Evolutionary conservation across 2,797 vertebrate species (phyloP).

Genomic region (Borostomias antarcticus): DNA sequence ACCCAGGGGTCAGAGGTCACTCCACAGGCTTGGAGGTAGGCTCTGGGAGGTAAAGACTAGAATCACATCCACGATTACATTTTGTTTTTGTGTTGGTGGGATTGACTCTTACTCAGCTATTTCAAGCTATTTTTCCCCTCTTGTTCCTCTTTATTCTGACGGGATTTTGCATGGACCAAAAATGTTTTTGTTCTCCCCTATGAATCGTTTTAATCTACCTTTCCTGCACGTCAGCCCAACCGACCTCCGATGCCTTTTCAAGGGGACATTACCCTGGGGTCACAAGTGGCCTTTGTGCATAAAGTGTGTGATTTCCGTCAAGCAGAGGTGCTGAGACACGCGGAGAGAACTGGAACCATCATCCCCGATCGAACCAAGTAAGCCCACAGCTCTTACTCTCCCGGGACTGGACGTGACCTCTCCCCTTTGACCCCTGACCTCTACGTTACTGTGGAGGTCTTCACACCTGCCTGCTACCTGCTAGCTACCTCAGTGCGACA

Average conservation of each 20-base stretch:
- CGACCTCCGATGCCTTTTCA: conserved; percentile 8
- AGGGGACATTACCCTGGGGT: conserved; percentile 22
- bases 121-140: not conserved
- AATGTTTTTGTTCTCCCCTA: conserved; percentile 3
- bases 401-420: conserved; percentile 18
- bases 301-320: conserved; percentile 28
- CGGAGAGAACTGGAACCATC: conserved; percentile 17
- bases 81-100: conserved; percentile 14
- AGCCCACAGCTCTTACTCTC: conserved; percentile 20
- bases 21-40: conserved; percentile 28
- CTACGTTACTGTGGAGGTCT: conserved; percentile 31
- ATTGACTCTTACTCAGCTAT: conserved; percentile 1
- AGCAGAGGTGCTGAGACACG: conserved; percentile 38
- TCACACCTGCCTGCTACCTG: conserved; percentile 61
- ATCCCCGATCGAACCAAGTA: conserved; percentile 21
- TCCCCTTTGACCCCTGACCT: conserved; percentile 31
- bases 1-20: conserved; percentile 25
- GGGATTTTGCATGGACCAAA: not conserved
- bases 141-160: not conserved
- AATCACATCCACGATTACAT: conserved; percentile 13
- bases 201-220: conserved; percentile 6
- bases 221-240: conserved; percentile 14
- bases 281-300: conserved; percentile 19
- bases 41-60: conserved; percentile 51
- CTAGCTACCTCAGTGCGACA: conserved; percentile 11